Percentiles rank a stretch among this genome's conserved stretches.
phyloP scores from a whole-genome alignment of 2,888 invertebrate species.

The Diarsia mendica region DNA sequence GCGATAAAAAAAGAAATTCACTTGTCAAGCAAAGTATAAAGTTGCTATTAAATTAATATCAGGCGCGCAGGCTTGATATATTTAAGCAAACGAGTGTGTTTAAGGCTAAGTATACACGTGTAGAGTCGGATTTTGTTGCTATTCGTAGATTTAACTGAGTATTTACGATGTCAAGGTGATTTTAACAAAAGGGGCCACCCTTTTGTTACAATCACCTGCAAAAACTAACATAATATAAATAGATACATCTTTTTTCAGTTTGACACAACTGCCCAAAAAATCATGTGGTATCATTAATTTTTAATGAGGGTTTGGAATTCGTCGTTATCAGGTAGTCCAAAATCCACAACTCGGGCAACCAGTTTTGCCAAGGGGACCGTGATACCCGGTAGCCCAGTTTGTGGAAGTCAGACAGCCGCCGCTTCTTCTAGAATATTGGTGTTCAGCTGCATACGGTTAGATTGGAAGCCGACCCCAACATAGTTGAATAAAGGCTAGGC shows the following conservation, averaged over 20 bases:
- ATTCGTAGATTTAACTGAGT: neutral
- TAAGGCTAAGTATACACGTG: slow-evolving; percentile 14
- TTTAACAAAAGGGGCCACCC: neutral
- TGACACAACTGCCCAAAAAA: too few relatives aligned
- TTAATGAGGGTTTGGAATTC: neutral
- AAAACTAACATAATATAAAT: neutral
- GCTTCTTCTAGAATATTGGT: too few relatives aligned
- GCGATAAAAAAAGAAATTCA: slow-evolving; percentile 18
- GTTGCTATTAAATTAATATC: slow-evolving; percentile 41
- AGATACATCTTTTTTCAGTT: neutral
- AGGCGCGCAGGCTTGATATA: slow-evolving; percentile 35
- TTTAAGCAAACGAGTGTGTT: slow-evolving; percentile 10
- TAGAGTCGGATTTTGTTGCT: neutral
- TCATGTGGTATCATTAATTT: too few relatives aligned
- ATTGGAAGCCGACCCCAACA: neutral
- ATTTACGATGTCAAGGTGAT: neutral
- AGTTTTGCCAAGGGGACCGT: neutral
- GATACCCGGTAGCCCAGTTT: too few relatives aligned
- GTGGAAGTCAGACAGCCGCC: neutral
- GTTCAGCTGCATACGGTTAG: neutral
- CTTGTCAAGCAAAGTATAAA: slow-evolving; percentile 23
- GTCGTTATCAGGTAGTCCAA: neutral
- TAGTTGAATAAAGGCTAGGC: neutral
- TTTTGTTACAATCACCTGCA: too few relatives aligned
- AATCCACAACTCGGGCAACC: neutral